phyloP scores from a whole-genome alignment of 1,140 invertebrate genomes.

The Ips typographus region DNA sequence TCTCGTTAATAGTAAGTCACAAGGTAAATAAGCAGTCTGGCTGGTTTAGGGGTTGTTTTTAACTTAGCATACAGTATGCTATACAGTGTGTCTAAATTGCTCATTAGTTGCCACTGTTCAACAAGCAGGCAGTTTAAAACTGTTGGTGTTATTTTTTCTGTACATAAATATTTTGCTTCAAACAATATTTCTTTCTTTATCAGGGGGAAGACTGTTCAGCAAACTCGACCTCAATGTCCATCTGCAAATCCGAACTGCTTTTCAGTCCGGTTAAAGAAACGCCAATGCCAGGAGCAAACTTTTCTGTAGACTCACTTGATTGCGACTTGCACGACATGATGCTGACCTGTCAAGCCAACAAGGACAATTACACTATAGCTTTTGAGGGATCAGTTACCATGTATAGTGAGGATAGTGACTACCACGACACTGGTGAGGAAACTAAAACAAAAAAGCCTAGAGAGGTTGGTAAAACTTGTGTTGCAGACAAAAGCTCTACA shows the following conservation, averaged over 20 bases:
- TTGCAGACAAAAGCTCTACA: slow-evolving; percentile 45
- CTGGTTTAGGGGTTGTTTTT: too few relatives aligned
- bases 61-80: too few relatives aligned
- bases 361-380: slow-evolving; percentile 92
- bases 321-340: slow-evolving; percentile 83
- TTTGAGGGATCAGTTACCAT: slow-evolving; percentile 86
- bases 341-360: slow-evolving; percentile 85
- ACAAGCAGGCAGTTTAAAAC: too few relatives aligned
- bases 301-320: slow-evolving; percentile 88
- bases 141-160: too few relatives aligned
- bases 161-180: too few relatives aligned
- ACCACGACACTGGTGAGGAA: slow-evolving; percentile 61
- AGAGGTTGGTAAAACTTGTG: neutral
- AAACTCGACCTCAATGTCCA: slow-evolving; percentile 76
- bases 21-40: too few relatives aligned
- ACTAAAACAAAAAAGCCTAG: neutral
- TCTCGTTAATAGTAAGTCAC: too few relatives aligned
- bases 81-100: too few relatives aligned
- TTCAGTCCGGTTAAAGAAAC: slow-evolving; percentile 90
- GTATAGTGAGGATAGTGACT: slow-evolving; percentile 83
- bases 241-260: slow-evolving; percentile 84
- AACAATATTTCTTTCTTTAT: neutral
- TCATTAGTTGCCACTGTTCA: too few relatives aligned
- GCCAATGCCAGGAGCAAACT: slow-evolving; percentile 67
- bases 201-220: slow-evolving; percentile 70